A percentile compares a stretch with the other conserved stretches of the same genome.
These are phyloP conservation scores for Pluvianellus socialis DNA, from an alignment of 2,113 vertebrate genomes.

Conservation along the genomic window DNA sequence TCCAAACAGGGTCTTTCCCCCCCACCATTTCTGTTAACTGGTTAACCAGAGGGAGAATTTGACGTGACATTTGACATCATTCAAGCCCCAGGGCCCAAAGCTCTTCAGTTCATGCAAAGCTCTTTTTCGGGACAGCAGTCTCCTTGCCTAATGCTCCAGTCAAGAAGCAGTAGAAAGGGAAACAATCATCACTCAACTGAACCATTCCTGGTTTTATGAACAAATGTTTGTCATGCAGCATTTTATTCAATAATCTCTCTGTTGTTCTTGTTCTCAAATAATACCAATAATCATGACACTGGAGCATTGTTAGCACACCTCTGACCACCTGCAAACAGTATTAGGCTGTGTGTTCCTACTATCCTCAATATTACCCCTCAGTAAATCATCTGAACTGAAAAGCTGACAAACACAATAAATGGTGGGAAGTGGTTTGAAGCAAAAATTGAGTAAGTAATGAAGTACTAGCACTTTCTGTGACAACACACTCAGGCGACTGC, in stretches of 20 bases:
- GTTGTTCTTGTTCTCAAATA: neutral
- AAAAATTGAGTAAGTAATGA: neutral
- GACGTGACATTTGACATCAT: neutral
- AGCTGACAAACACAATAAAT: neutral
- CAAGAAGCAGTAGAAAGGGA: neutral
- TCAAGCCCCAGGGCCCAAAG: neutral
- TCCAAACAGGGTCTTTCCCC: neutral
- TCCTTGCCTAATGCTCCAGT: neutral
- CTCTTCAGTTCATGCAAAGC: neutral
- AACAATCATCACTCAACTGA: neutral
- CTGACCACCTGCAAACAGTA: neutral
- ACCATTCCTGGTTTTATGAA: neutral
- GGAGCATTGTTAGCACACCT: neutral
- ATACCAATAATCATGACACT: neutral
- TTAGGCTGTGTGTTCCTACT: neutral
- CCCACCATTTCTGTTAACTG: neutral
- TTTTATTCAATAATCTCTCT: neutral
- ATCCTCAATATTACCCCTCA: neutral
- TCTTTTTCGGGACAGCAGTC: neutral
- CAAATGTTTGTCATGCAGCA: neutral
- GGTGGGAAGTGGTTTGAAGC: neutral
- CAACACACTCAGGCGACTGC: neutral
- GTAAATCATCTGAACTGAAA: neutral
- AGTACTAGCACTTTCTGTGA: neutral
- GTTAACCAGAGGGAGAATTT: neutral